Evolutionary conservation across 2,888 invertebrate genomes (phyloP).

Genomic region (Tipula confusa): DNA sequence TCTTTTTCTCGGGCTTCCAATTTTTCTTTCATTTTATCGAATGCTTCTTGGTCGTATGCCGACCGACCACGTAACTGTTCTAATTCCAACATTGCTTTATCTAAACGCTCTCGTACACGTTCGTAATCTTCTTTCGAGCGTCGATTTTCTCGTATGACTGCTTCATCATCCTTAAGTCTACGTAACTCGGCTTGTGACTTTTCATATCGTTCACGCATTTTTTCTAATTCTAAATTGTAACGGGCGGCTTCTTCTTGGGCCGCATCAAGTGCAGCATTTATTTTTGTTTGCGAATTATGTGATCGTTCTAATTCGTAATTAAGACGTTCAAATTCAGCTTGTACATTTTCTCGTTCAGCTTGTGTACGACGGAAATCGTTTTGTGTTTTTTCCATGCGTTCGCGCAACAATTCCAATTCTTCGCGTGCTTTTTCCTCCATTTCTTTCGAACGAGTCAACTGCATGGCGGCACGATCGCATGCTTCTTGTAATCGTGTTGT

Average conservation of each 20-base stretch:
- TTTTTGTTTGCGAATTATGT: constrained; percentile 80
- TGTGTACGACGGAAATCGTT: constrained; percentile 76
- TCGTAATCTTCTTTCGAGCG: constrained; percentile 77
- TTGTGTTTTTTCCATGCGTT: constrained; percentile 83
- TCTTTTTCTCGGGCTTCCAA: constrained; percentile 71
- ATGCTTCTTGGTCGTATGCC: constrained; percentile 68
- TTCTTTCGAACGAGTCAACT: constrained; percentile 80
- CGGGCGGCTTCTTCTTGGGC: constrained; percentile 85
- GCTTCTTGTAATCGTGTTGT: constrained; percentile 79
- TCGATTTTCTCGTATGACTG: constrained; percentile 73
- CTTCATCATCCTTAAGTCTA: constrained; percentile 76
- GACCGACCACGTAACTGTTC: constrained; percentile 77
- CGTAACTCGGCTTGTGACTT: constrained; percentile 76
- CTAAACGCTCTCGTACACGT: constrained; percentile 70
- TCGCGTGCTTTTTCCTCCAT: constrained; percentile 87
- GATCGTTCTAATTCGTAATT: constrained; percentile 83
- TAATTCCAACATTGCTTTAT: constrained; percentile 75
- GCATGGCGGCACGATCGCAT: constrained; percentile 81
- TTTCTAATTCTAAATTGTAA: constrained; percentile 81
- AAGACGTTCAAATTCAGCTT: constrained; percentile 77
- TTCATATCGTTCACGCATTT: constrained; percentile 87
- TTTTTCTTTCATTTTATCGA: constrained; percentile 71
- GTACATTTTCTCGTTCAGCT: constrained; percentile 79
- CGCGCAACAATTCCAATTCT: constrained; percentile 82
- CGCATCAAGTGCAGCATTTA: constrained; percentile 79